phyloP scores from a whole-genome alignment of 2,888 invertebrate species.

The Rotaria socialis region DNA sequence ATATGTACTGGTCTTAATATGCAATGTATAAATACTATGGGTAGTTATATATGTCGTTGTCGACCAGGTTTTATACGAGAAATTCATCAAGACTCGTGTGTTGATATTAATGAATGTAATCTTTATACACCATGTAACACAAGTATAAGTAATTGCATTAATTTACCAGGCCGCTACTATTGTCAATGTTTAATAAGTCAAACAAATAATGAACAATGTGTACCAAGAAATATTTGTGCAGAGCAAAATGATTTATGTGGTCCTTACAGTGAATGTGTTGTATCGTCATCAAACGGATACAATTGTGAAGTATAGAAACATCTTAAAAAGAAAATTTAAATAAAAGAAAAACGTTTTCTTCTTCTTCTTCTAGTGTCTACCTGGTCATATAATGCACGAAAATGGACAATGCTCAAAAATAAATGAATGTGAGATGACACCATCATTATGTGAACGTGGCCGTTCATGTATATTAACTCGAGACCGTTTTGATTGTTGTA shows the following conservation, averaged over 20 bases:
- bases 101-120: conserved; percentile 16
- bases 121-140: not conserved
- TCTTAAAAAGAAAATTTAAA: not conserved
- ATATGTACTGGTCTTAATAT: not conserved
- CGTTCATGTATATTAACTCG: conserved; percentile 2
- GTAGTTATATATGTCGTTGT: conserved; percentile 37
- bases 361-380: not conserved
- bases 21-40: conserved; percentile 29
- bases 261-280: conserved; percentile 19
- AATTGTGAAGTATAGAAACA: not conserved
- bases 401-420: conserved; percentile 9
- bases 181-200: not conserved
- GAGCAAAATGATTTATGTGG: conserved; percentile 2
- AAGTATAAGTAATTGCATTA: conserved; percentile 19
- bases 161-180: conserved; percentile 20
- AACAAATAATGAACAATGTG: not conserved
- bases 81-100: not conserved
- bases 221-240: conserved; percentile 1
- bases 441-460: not conserved
- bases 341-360: not conserved
- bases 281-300: not conserved
- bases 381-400: not conserved
- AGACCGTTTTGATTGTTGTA: conserved; percentile 27
- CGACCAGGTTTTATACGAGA: not conserved
- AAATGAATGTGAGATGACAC: not conserved